These are phyloP conservation scores for Eufriesea mexicana DNA, from an alignment of 1,140 invertebrate species.

Conservation along the genomic window DNA sequence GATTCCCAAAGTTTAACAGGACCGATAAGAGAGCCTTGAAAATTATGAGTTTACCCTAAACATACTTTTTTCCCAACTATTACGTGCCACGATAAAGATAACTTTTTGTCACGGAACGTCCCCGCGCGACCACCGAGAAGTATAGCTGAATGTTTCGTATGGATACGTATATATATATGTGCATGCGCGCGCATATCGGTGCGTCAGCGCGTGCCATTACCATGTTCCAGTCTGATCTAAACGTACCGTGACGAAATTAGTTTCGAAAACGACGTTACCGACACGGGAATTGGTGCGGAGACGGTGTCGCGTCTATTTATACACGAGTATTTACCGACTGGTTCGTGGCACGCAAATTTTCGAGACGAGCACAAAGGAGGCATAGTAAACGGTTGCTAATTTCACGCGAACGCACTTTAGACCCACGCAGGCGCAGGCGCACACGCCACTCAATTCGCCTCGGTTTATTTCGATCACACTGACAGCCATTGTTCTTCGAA, in stretches of 20 bases:
- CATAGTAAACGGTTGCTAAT: slow-evolving; percentile 23
- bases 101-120: slow-evolving; percentile 27
- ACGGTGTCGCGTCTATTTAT: slow-evolving; percentile 19
- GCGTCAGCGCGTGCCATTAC: slow-evolving; percentile 1
- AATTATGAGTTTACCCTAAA: slow-evolving; percentile 24
- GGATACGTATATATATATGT: not conserved
- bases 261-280: slow-evolving; percentile 7
- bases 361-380: slow-evolving; percentile 12
- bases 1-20: not conserved
- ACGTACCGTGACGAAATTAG: slow-evolving; percentile 30
- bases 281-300: not conserved
- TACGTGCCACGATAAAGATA: slow-evolving; percentile 13
- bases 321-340: not conserved
- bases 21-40: not conserved
- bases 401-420: slow-evolving; percentile 2
- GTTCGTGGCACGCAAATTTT: slow-evolving; percentile 8
- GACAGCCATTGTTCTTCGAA: slow-evolving; percentile 29
- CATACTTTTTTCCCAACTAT: slow-evolving; percentile 3
- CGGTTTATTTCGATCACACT: slow-evolving; percentile 8
- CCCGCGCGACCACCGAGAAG: not conserved
- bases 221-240: not conserved
- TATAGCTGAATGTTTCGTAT: not conserved
- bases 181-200: not conserved
- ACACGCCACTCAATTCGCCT: not conserved
- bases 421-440: too few species aligned